phyloP scores from a whole-genome alignment of 1,140 invertebrate species.

The Glossosoma conforme region DNA sequence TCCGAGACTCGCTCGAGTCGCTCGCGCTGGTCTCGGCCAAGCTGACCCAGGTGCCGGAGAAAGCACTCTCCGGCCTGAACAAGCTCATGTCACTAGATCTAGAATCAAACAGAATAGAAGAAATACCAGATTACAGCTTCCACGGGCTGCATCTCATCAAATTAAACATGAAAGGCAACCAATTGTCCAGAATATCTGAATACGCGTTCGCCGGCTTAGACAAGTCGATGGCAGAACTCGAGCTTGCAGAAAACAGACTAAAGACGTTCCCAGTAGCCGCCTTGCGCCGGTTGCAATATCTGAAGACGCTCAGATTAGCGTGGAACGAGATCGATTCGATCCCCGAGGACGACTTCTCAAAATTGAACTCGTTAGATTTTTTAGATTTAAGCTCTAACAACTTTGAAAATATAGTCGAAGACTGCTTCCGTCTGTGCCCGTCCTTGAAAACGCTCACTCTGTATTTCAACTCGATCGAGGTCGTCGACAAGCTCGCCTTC shows the following conservation, averaged over 20 bases:
- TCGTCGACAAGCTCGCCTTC: conserved; percentile 73
- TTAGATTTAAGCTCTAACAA: conserved; percentile 85
- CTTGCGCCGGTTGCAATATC: conserved; percentile 66
- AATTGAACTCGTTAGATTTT: conserved; percentile 64
- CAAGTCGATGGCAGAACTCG: conserved; percentile 71
- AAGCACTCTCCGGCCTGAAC: conserved; percentile 66
- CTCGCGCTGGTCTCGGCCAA: conserved; percentile 76
- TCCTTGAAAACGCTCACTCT: conserved; percentile 73
- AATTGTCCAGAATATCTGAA: conserved; percentile 71
- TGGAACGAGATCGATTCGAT: conserved; percentile 73
- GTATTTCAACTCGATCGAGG: conserved; percentile 77
- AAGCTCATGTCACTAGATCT: conserved; percentile 73
- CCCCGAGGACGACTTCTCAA: conserved; percentile 65
- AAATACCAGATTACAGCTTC: conserved; percentile 81
- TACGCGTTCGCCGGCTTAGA: conserved; percentile 83
- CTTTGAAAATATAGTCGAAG: conserved; percentile 66
- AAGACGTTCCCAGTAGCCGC: conserved; percentile 75
- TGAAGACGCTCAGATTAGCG: conserved; percentile 68
- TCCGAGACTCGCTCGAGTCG: conserved; percentile 72
- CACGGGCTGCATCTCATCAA: conserved; percentile 77
- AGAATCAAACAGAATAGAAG: conserved; percentile 78
- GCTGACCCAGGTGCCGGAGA: conserved; percentile 74
- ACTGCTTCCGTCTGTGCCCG: conserved; percentile 75
- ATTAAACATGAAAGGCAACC: conserved; percentile 79
- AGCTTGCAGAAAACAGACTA: conserved; percentile 81